Conservation (phyloP, 2,797 vertebrate genomes). For the Limosa lapponica region DNA sequence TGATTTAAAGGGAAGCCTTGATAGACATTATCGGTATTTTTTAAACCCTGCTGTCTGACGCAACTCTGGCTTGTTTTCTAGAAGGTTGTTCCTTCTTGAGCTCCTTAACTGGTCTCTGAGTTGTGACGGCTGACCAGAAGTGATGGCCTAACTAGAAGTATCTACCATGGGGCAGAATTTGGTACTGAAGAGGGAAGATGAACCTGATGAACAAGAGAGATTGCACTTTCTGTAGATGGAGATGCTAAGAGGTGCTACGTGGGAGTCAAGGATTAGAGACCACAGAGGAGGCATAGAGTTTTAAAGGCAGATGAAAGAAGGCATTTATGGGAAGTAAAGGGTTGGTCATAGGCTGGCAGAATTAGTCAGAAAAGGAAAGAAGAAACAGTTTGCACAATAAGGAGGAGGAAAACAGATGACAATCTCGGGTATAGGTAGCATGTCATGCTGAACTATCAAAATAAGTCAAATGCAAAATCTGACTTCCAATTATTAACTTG, state of each 20-base stretch:
- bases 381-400: not conserved
- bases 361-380: not conserved
- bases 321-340: not conserved
- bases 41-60: not conserved
- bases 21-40: not conserved
- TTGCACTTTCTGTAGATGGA: not conserved
- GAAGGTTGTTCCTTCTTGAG: not conserved
- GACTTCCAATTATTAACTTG: slow-evolving; percentile 4
- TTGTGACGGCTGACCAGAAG: not conserved
- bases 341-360: not conserved
- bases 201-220: not conserved
- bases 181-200: not conserved
- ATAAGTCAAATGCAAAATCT: not conserved
- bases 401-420: not conserved
- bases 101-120: not conserved
- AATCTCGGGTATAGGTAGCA: not conserved
- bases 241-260: not conserved
- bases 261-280: not conserved
- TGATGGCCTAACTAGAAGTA: not conserved
- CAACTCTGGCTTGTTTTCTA: not conserved
- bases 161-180: not conserved
- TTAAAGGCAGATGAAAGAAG: not conserved
- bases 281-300: not conserved
- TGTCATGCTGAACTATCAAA: not conserved
- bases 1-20: not conserved